Evolutionary conservation across 2,113 vertebrate genomes (phyloP), one percentile per base, ranked within the genome.

Genomic region (Felis chaus): DNA sequence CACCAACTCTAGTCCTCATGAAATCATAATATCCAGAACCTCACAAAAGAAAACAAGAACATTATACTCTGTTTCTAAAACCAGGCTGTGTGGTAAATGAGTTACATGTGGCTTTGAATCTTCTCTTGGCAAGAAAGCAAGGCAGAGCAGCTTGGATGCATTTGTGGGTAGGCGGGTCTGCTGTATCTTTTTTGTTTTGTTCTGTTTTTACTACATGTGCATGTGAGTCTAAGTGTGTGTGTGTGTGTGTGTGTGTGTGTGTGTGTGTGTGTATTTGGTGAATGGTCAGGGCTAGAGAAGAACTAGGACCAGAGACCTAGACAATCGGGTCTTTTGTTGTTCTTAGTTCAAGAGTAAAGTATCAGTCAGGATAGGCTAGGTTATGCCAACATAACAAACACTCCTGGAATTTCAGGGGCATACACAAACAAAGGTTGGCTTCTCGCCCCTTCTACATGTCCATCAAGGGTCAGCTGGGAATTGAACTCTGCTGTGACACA

Each of bases 61-160:
- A 85, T 19, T 81, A 33, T 65, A 39, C n/a, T 95, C 41, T 89
- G 36, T 45, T 91, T 97, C 65, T 88, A 94, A 89, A 87, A 45
- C 13, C 18, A 12, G 53, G 3, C 36, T 65, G 5, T 65, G 5
- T 85, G 66, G 68, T 82, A 93, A 87, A 85, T 33, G 45, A 68
- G 27, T 96, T 76, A 65, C 15, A 88, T 3, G 15, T 94, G 41
- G 11, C 33, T 74, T 92, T 63, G 36, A 74, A 29, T 90, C 61
- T 31, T 95, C 79, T 92, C 36, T 66, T 95, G 69, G 48, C 74
- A 73, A 61, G 16, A 25, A 95, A 80, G 12, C 71, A 82, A 82
- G 53, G 48, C 50, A 88, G 79, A 45, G n/a, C 4, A 78, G 39
- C 29, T 96, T 39, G 91, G 73, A 23, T 19, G 19, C 5, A 33